These are phyloP conservation scores for Caenorhabditis brenneri DNA, from an alignment of 1,140 invertebrate species.

Conservation along the genomic window DNA sequence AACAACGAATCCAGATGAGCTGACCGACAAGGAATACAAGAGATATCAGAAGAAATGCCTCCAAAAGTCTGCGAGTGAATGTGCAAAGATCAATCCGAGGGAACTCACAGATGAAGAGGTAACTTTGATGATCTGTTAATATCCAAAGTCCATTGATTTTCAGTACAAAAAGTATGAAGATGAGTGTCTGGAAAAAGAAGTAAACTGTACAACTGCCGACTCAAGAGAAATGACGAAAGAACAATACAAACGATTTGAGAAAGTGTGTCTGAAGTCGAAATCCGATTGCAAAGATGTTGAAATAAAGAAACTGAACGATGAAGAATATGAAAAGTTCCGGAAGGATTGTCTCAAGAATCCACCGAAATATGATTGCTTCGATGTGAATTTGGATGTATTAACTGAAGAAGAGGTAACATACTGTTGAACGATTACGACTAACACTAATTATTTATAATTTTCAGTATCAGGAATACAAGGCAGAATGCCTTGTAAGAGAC, in stretches of 20 bases:
- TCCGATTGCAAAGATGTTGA: not conserved
- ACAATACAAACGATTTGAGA: not conserved
- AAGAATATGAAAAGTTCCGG: not conserved
- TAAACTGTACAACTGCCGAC: not conserved
- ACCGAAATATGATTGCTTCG: not conserved
- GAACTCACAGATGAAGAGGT: not conserved
- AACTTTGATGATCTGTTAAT: not conserved
- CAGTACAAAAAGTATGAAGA: not conserved
- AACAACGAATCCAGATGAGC: not conserved
- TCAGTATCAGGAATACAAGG: not conserved
- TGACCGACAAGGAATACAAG: not conserved
- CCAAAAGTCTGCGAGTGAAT: not conserved
- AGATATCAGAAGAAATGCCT: not conserved
- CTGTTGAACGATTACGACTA: not conserved
- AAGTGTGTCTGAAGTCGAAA: not conserved
- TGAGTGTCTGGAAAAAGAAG: not conserved
- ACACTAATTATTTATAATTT: not conserved
- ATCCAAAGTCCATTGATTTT: not conserved
- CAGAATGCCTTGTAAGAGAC: not conserved
- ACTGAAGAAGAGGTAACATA: not conserved
- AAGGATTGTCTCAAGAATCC: not conserved
- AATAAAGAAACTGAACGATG: not conserved
- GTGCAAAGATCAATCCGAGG: not conserved
- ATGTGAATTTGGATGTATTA: not conserved
- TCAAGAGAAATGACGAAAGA: not conserved